Evolutionary conservation across 2,797 vertebrate species (phyloP).

Genomic region (Dermochelys coriacea): DNA sequence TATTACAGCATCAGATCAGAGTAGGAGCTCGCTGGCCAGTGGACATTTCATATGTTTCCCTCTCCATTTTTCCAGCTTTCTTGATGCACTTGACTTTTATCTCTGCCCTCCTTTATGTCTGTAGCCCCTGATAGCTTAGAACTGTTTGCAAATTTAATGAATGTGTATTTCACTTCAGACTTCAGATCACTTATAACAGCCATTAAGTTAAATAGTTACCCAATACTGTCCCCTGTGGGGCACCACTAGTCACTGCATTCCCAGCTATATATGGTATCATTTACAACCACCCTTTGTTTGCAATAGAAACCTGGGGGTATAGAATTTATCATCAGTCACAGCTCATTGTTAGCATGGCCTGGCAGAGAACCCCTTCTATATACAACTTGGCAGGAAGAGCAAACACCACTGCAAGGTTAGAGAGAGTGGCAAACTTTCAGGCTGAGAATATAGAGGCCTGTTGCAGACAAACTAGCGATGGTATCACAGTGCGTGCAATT

Average conservation of each 20-base stretch:
- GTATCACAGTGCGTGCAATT: not conserved
- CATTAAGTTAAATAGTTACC: not conserved
- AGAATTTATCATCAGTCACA: not conserved
- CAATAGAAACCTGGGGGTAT: not conserved
- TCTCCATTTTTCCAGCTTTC: not conserved
- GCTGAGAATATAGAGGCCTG: not conserved
- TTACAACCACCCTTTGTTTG: not conserved
- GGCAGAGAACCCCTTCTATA: fast-evolving
- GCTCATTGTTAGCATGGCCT: fast-evolving
- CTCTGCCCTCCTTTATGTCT: not conserved
- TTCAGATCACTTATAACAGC: not conserved
- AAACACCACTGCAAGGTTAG: not conserved
- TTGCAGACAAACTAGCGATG: not conserved
- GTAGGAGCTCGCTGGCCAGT: not conserved
- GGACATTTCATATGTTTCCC: not conserved
- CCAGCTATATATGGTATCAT: not conserved
- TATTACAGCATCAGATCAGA: not conserved
- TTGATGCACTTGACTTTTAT: not conserved
- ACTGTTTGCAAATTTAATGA: slow-evolving; percentile 41
- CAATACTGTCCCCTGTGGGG: not conserved
- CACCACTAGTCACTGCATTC: not conserved
- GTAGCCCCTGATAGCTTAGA: slow-evolving; percentile 10
- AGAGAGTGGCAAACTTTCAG: not conserved
- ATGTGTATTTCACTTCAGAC: slow-evolving; percentile 36
- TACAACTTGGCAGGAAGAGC: not conserved